These are phyloP conservation scores for Aspidapion aeneum DNA, from an alignment of 2,888 invertebrate genomes.

Conservation along the genomic window DNA sequence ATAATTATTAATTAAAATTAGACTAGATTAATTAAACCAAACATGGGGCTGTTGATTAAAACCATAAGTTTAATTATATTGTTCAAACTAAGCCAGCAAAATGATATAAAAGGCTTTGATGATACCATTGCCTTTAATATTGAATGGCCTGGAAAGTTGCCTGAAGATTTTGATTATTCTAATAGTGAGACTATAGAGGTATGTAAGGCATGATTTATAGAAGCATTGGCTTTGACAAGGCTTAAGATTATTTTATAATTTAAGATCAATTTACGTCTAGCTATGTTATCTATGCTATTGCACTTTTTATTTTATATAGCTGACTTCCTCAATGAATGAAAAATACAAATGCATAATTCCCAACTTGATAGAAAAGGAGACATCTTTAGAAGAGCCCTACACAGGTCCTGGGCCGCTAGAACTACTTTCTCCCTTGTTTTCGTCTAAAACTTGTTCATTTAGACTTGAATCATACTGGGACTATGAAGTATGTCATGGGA, in stretches of 20 bases:
- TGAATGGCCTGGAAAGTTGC: constrained; percentile 65
- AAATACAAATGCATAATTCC: constrained; percentile 81
- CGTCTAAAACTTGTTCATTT: constrained; percentile 54
- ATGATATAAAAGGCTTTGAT: constrained; percentile 73
- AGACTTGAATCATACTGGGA: constrained; percentile 92
- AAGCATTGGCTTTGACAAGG: too few species aligned
- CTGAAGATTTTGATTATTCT: constrained; percentile 42
- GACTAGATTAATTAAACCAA: too few species aligned
- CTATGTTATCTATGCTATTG: too few species aligned
- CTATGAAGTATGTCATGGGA: constrained; percentile 94
- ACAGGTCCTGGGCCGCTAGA: constrained; percentile 74
- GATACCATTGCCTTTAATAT: constrained; percentile 78
- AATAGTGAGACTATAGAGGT: constrained; percentile 47
- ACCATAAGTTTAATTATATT: background rate
- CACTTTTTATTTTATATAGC: constrained; percentile 50
- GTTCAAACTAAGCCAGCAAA: constrained; percentile 6
- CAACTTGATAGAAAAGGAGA: constrained; percentile 55
- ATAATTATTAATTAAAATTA: background rate
- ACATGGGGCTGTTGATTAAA: background rate
- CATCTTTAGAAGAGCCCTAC: constrained; percentile 59
- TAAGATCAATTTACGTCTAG: too few species aligned
- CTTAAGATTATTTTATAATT: too few species aligned
- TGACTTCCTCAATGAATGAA: constrained; percentile 76
- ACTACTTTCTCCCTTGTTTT: constrained; percentile 72
- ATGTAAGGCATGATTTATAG: too few species aligned